Evolutionary conservation across 2,797 vertebrate genomes (phyloP).

Genomic region (Pseudochaenichthys georgianus): DNA sequence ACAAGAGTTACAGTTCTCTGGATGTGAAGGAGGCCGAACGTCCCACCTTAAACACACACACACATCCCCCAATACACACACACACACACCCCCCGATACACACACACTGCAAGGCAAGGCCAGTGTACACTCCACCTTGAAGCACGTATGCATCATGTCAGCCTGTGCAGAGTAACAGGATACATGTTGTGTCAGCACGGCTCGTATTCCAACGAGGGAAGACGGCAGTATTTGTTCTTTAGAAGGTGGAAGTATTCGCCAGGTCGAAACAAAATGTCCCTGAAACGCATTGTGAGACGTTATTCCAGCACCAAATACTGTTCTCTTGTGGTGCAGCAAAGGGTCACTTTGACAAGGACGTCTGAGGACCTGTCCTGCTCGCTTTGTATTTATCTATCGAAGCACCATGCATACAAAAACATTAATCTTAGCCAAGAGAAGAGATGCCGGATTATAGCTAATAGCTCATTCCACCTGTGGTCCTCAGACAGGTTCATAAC

Average conservation of each 20-base stretch:
- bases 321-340: background rate
- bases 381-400: too few species aligned
- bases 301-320: background rate
- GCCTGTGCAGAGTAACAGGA: background rate
- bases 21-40: background rate
- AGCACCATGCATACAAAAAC: too few species aligned
- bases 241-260: background rate
- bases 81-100: background rate
- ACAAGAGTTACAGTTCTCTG: background rate
- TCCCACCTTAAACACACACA: background rate
- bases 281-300: background rate
- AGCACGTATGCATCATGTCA: background rate
- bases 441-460: too few species aligned
- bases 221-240: background rate
- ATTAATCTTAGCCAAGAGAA: too few species aligned
- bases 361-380: background rate
- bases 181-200: slow-evolving; percentile 9
- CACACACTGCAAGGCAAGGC: background rate
- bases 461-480: too few species aligned
- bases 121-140: background rate
- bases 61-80: background rate
- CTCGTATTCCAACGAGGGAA: background rate
- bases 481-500: too few species aligned
- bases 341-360: background rate
- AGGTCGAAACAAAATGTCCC: background rate